Conservation (phyloP, 1,140 invertebrate genomes). For the Ruditapes philippinarum region DNA sequence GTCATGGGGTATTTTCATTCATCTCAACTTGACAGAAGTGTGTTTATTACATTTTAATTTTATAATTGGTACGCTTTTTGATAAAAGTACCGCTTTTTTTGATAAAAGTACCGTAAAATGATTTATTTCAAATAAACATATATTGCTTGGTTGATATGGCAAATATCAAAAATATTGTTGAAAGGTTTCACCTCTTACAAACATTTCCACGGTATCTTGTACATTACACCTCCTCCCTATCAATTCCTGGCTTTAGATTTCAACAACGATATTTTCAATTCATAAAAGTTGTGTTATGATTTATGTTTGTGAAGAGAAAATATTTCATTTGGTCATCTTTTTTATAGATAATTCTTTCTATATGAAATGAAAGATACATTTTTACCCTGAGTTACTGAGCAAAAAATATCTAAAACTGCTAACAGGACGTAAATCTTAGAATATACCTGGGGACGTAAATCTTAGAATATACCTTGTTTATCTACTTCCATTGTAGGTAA, state of each 20-base stretch:
- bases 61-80: slow-evolving; percentile 22
- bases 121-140: slow-evolving; percentile 41
- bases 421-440: too few species aligned
- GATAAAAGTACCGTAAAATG: slow-evolving; percentile 23
- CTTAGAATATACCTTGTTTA: too few species aligned
- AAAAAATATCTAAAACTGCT: too few species aligned
- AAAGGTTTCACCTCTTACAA: not conserved
- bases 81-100: slow-evolving; percentile 18
- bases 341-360: not conserved
- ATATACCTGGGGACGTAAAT: too few species aligned
- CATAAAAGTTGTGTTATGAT: not conserved
- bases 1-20: slow-evolving; percentile 14
- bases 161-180: not conserved
- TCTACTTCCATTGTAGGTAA: too few species aligned
- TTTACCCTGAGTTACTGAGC: too few species aligned
- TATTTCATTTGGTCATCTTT: not conserved
- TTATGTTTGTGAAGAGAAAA: not conserved
- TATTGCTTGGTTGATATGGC: not conserved
- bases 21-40: not conserved
- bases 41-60: slow-evolving; percentile 48
- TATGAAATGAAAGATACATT: not conserved
- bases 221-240: not conserved
- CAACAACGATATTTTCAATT: not conserved
- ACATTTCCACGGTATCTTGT: not conserved
- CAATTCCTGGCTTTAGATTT: not conserved